A percentile compares a stretch with the other conserved stretches of the same genome.
phyloP scores from a whole-genome alignment of 2,888 invertebrate genomes.

The Lithophane semibrunnea region DNA sequence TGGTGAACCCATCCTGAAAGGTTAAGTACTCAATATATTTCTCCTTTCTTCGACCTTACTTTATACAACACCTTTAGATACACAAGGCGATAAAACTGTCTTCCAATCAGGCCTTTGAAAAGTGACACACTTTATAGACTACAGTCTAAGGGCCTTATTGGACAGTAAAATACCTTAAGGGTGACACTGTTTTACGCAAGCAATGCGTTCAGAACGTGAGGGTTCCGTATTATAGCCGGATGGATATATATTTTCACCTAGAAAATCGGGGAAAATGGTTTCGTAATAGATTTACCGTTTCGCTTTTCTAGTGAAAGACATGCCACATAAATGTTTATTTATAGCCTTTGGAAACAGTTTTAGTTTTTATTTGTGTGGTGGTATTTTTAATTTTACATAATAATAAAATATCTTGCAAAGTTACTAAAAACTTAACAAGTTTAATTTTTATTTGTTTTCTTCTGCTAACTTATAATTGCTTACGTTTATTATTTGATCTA shows the following conservation, averaged over 20 bases:
- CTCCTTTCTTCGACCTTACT: constrained; percentile 27
- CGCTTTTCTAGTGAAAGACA: constrained; percentile 1
- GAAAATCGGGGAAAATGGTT: constrained; percentile 36
- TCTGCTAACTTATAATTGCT: neutral
- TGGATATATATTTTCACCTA: constrained; percentile 50
- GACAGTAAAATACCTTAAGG: constrained; percentile 61
- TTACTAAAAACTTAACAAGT: neutral
- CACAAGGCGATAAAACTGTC: constrained; percentile 54
- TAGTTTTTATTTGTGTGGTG: neutral
- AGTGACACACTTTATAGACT: constrained; percentile 59
- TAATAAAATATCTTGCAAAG: neutral
- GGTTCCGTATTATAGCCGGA: constrained; percentile 49
- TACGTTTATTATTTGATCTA: neutral
- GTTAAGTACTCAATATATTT: constrained; percentile 53
- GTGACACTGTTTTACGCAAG: constrained; percentile 62
- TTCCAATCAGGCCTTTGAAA: constrained; percentile 63
- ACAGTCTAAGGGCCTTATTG: constrained; percentile 47
- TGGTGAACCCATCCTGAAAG: constrained; percentile 26
- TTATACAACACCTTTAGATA: constrained; percentile 45
- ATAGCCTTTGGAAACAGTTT: neutral
- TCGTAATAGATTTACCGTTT: constrained; percentile 40
- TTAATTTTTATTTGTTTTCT: constrained; percentile 2
- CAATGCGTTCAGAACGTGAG: constrained; percentile 44
- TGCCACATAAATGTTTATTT: constrained; percentile 7
- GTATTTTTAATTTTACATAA: neutral